These are phyloP conservation scores for Simalia tracyae DNA, from an alignment of 2,797 vertebrate species.

Conservation along the genomic window DNA sequence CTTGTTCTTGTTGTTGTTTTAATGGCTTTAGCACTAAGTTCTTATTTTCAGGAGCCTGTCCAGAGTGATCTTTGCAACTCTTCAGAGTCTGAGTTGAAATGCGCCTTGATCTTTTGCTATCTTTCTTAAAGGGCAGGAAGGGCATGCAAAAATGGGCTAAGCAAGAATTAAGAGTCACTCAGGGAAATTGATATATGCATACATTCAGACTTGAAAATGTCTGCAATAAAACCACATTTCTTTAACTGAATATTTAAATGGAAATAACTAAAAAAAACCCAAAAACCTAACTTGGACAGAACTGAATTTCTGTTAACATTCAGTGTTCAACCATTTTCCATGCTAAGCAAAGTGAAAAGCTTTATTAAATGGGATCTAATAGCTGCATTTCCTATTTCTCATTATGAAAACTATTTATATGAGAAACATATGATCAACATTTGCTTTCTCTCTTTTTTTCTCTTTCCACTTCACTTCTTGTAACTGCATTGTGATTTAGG, in stretches of 20 bases:
- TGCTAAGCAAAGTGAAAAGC: slow-evolving; percentile 31
- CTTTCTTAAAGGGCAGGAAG: slow-evolving; percentile 57
- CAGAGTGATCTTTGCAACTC: background rate
- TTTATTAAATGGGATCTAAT: slow-evolving; percentile 40
- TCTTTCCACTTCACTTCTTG: background rate
- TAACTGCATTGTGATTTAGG: slow-evolving; percentile 16
- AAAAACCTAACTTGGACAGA: slow-evolving; percentile 47
- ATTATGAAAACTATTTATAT: slow-evolving; percentile 39
- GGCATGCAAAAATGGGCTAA: slow-evolving; percentile 51
- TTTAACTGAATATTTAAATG: slow-evolving; percentile 68
- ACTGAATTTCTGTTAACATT: slow-evolving; percentile 40
- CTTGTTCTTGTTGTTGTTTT: background rate
- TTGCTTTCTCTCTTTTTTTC: background rate
- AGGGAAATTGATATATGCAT: slow-evolving; percentile 64
- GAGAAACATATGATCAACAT: slow-evolving; percentile 11
- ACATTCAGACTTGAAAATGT: slow-evolving; percentile 53
- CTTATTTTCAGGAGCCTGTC: background rate
- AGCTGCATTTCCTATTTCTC: slow-evolving; percentile 23
- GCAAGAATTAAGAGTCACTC: slow-evolving; percentile 72
- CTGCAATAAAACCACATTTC: slow-evolving; percentile 63
- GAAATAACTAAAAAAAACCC: slow-evolving; percentile 56
- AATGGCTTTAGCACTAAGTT: background rate
- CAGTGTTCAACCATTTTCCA: background rate
- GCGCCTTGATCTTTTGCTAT: slow-evolving; percentile 69
- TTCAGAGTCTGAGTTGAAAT: slow-evolving; percentile 31